phyloP scores from a whole-genome alignment of 2,888 invertebrate species.

The Drosophila lacicola region DNA sequence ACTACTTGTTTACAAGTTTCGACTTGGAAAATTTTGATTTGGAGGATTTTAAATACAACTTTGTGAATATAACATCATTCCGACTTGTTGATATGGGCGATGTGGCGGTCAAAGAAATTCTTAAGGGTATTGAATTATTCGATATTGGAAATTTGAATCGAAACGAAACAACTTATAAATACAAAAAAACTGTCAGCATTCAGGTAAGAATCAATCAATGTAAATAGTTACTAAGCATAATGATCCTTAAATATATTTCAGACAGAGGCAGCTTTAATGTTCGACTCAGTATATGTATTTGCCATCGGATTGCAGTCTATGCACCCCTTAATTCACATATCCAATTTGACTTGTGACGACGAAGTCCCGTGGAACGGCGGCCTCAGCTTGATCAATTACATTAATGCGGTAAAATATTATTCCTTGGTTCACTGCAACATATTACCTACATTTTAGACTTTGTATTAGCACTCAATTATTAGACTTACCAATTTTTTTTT shows the following conservation, averaged over 20 bases:
- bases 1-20: conserved; percentile 92
- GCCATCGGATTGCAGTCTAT: conserved; percentile 90
- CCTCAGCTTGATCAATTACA: conserved; percentile 91
- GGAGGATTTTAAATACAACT: conserved; percentile 97
- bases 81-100: conserved; percentile 91
- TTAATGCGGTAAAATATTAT: conserved; percentile 87
- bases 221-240: too few species aligned
- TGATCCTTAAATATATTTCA: conserved; percentile 69
- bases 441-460: too few species aligned
- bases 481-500: too few species aligned
- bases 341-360: conserved; percentile 90
- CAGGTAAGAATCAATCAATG: conserved; percentile 46
- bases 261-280: conserved; percentile 91
- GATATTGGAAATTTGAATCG: conserved; percentile 79
- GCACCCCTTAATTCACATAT: conserved; percentile 88
- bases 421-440: too few species aligned
- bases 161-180: conserved; percentile 30
- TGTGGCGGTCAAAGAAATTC: conserved; percentile 88
- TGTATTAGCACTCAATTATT: too few species aligned
- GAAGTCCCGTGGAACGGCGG: conserved; percentile 91
- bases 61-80: conserved; percentile 97
- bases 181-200: conserved; percentile 51
- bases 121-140: conserved; percentile 88
- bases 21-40: conserved; percentile 94
- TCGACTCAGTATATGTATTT: conserved; percentile 91